Evolutionary conservation across 2,797 vertebrate genomes (phyloP).

Genomic region (Liasis olivaceus): DNA sequence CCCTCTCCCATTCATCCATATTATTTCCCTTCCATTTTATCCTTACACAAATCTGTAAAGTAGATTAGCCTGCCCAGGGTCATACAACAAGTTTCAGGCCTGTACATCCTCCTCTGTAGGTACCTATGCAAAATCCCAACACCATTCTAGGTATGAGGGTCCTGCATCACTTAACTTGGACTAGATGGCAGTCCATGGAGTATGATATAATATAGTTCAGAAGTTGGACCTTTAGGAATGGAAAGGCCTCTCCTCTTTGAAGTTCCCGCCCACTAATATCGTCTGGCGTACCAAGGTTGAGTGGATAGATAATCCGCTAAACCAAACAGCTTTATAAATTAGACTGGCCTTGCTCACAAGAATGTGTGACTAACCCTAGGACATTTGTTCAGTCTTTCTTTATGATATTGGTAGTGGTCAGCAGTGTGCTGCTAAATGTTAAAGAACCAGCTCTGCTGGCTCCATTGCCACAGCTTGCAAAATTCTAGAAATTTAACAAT

Average conservation of each 20-base stretch:
- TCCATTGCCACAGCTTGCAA: neutral
- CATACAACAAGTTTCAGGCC: neutral
- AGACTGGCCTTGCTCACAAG: neutral
- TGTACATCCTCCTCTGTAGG: neutral
- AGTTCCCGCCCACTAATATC: neutral
- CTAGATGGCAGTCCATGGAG: neutral
- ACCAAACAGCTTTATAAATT: neutral
- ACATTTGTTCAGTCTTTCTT: slow-evolving; percentile 49
- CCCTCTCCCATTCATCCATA: neutral
- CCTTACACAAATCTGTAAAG: neutral
- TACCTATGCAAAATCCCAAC: neutral
- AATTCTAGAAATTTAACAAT: neutral
- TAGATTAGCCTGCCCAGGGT: neutral
- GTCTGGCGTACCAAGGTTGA: neutral
- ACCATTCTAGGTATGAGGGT: neutral
- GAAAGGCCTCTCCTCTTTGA: neutral
- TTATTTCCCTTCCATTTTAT: neutral
- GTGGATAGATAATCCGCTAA: neutral
- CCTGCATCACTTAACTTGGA: neutral
- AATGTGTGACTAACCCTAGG: slow-evolving; percentile 42
- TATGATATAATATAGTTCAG: neutral
- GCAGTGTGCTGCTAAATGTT: neutral
- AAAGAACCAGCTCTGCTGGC: neutral
- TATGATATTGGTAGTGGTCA: neutral
- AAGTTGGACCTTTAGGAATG: neutral